Percentiles rank a stretch among this genome's conserved stretches.
Conservation (phyloP, 2,113 vertebrate species). For the Cromileptes altivelis region DNA sequence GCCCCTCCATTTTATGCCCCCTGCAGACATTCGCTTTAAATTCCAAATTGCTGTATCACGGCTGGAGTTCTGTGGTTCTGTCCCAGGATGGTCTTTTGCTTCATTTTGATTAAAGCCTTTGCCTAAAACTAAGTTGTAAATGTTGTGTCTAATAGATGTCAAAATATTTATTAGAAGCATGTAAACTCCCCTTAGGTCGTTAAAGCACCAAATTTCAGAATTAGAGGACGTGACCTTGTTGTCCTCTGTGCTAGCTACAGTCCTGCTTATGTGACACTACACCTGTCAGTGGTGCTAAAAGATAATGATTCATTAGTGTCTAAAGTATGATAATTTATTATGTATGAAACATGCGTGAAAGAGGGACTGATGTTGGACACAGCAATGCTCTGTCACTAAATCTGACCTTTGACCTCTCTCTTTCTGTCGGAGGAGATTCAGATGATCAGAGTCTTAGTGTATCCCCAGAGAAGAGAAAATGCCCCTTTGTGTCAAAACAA, state of each 20-base stretch:
- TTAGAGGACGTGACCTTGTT: background rate
- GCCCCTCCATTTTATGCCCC: too few species aligned
- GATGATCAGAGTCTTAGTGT: background rate
- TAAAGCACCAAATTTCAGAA: background rate
- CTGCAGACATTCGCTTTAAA: too few species aligned
- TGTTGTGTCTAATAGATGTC: background rate
- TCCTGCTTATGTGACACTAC: background rate
- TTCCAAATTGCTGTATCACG: too few species aligned
- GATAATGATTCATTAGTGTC: too few species aligned
- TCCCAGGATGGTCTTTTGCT: too few species aligned
- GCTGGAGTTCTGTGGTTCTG: too few species aligned
- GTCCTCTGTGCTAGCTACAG: background rate
- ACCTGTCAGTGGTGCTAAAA: too few species aligned
- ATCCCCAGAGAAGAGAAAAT: slow-evolving; percentile 2
- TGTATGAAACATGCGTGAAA: background rate
- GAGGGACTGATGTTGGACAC: background rate
- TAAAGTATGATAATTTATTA: background rate
- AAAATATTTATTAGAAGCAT: background rate
- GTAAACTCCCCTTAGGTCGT: background rate
- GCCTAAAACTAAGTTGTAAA: background rate
- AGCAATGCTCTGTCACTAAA: background rate
- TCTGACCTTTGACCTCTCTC: slow-evolving; percentile 17
- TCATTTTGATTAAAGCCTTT: background rate
- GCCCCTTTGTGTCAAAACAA: background rate
- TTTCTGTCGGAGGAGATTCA: background rate